phyloP scores from a whole-genome alignment of 2,797 vertebrate genomes.

The Pogoniulus pusillus region DNA sequence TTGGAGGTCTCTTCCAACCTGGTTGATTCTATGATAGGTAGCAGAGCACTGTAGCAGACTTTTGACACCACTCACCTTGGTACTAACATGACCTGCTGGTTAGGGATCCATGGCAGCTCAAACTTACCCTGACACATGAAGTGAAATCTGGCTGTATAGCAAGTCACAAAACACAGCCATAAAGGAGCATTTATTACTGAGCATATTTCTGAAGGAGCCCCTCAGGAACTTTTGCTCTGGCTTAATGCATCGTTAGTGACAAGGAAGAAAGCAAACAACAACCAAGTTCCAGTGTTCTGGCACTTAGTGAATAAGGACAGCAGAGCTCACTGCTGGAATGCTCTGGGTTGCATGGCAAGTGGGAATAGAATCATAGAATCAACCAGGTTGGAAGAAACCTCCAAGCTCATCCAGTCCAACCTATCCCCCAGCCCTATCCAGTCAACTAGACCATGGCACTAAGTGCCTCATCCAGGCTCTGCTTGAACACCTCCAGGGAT shows the following conservation, averaged over 20 bases:
- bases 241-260: background rate
- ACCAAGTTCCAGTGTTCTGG: fast-evolving
- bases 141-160: background rate
- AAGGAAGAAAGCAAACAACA: background rate
- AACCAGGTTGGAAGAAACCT: no score
- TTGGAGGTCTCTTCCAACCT: no score
- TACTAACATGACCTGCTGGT: background rate
- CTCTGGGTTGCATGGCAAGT: background rate
- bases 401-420: no score
- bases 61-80: background rate
- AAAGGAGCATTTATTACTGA: background rate
- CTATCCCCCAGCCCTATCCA: no score
- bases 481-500: no score
- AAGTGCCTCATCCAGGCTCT: no score
- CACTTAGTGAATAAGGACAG: background rate
- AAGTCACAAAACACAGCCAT: background rate
- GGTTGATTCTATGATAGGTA: no score
- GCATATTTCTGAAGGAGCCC: background rate
- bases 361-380: no score
- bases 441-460: no score
- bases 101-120: background rate
- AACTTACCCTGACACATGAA: background rate
- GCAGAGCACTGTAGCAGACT: background rate
- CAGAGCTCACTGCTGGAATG: background rate
- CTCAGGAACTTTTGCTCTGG: background rate